Evolutionary conservation across 2,888 invertebrate species (phyloP), one percentile per base, ranked within the genome.

Genomic region (Pristionchus fissidentatus): DNA sequence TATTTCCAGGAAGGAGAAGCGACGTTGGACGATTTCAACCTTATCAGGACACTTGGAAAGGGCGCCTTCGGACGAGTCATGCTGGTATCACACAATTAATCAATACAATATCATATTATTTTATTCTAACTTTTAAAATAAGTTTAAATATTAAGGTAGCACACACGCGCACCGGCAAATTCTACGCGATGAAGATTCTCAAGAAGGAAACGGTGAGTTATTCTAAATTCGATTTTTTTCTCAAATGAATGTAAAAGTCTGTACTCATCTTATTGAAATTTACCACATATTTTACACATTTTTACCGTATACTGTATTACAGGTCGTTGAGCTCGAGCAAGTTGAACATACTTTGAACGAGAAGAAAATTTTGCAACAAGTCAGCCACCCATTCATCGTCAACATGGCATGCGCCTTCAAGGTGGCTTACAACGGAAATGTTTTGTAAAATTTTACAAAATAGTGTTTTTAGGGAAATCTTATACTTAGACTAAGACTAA

Each of bases 181-280:
- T 96, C 94, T 98, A 96, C 94, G 99, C 99, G 92, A 99, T 99
- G 99, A 99, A 99, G 95, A 99, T 99, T 93, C 95, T 99, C 93
- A 98, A 99, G 94, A 99, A 99, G 95, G 98, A 99, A 93, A 99
- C 99, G 95, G 88, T 85, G n/a, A 7, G 83, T n/a, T n/a, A n/a
- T n/a, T n/a, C n/a, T n/a, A n/a, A n/a, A n/a, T n/a, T n/a, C n/a
- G n/a, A n/a, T 32, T 29, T n/a, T n/a, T n/a, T n/a, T 5, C 66
- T 19, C n/a, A n/a, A 41, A n/a, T 35, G 41, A 77, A 32, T 29
- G 3, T 41, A 29, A 46, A 10, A n/a, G n/a, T n/a, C n/a, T n/a
- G n/a, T n/a, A n/a, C n/a, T 29, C 13, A 35, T 38, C 22, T 13
- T 15, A 41, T 8, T 15, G 73, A 29, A n/a, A 29, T 26, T n/a